Conservation (phyloP, 2,888 invertebrate genomes). For the Aleiodes leptofemur region DNA sequence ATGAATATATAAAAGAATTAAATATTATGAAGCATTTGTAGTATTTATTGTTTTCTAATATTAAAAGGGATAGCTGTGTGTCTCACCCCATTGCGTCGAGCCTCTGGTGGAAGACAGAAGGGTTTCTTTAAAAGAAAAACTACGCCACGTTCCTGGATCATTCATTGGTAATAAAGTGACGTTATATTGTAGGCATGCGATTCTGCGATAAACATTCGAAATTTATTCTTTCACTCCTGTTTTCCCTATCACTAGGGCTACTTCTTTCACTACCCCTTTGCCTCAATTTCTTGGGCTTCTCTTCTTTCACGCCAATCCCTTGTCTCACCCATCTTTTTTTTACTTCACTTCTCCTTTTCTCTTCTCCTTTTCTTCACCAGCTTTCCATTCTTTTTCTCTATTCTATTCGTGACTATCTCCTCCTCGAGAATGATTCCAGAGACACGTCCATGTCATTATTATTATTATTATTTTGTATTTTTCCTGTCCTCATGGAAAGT, state of each 20-base stretch:
- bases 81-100: not conserved
- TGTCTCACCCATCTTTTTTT: too few relatives aligned
- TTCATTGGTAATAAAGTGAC: constrained; percentile 71
- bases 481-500: not conserved
- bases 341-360: too few relatives aligned
- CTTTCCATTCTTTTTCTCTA: constrained; percentile 18
- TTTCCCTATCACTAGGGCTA: constrained; percentile 41
- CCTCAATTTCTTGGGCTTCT: not conserved
- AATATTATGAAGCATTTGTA: not conserved
- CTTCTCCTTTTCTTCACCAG: too few relatives aligned
- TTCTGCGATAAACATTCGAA: constrained; percentile 72
- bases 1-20: not conserved
- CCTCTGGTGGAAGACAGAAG: not conserved
- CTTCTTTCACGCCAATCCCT: too few relatives aligned
- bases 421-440: constrained; percentile 32
- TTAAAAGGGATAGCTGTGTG: not conserved
- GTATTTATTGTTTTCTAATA: not conserved
- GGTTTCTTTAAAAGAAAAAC: constrained; percentile 21
- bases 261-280: not conserved
- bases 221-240: constrained; percentile 65
- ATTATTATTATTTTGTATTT: constrained; percentile 10
- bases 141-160: constrained; percentile 53
- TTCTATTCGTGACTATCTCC: constrained; percentile 38
- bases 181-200: constrained; percentile 70
- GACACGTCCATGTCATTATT: constrained; percentile 40